phyloP scores from a whole-genome alignment of 2,888 invertebrate species.

The Xestia c-nigrum region DNA sequence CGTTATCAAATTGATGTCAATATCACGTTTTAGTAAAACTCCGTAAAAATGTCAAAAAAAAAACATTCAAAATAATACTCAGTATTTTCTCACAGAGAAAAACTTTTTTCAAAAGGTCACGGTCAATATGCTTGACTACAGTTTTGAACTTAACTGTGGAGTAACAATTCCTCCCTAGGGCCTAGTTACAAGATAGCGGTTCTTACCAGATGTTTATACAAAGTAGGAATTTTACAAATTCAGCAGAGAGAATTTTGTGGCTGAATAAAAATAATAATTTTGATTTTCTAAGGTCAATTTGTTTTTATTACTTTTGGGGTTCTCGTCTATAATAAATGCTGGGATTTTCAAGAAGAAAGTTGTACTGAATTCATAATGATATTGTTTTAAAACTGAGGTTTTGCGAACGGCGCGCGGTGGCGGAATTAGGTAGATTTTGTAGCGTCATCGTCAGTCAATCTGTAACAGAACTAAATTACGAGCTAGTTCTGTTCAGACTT shows the following conservation, averaged over 20 bases:
- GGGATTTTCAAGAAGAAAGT: constrained; percentile 1
- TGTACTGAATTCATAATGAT: constrained; percentile 26
- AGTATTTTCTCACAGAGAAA: constrained; percentile 1
- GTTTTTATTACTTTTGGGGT: constrained; percentile 44
- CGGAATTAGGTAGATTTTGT: background rate
- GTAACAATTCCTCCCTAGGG: constrained; percentile 43
- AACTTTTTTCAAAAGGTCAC: constrained; percentile 28
- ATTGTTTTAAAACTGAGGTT: constrained; percentile 3
- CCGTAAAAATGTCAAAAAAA: background rate
- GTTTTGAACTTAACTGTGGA: constrained; percentile 41
- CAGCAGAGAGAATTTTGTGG: constrained; percentile 41
- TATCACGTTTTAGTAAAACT: too few relatives aligned
- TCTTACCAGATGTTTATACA: constrained; percentile 48
- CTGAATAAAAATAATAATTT: constrained; percentile 42
- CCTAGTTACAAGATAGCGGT: constrained; percentile 31
- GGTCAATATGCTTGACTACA: constrained; percentile 40
- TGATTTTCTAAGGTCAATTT: constrained; percentile 47
- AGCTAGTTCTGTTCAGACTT: background rate
- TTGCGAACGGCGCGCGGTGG: background rate
- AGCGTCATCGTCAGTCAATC: background rate
- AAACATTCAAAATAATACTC: constrained; percentile 4
- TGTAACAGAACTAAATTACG: background rate
- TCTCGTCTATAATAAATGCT: constrained; percentile 21
- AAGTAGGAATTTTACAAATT: constrained; percentile 51
- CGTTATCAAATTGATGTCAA: too few relatives aligned